Conservation (phyloP, 2,888 invertebrate species). For the Cabera pusaria region DNA sequence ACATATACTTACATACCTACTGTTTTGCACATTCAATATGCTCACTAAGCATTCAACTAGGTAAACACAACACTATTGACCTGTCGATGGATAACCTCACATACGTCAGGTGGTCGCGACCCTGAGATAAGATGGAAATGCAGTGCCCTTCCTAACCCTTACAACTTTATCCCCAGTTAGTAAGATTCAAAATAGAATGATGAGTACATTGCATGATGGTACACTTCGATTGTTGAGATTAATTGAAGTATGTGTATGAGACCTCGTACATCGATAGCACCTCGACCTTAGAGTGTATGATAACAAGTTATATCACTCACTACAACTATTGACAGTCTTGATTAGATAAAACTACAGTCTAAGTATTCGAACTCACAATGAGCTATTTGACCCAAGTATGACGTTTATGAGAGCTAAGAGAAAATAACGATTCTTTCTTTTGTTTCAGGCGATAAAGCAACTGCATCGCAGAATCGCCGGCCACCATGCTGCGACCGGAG, state of each 20-base stretch:
- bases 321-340: neutral
- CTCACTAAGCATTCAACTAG: too few relatives aligned
- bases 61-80: slow-evolving; percentile 3
- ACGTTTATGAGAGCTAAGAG: too few relatives aligned
- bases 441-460: slow-evolving; percentile 67
- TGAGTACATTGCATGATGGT: too few relatives aligned
- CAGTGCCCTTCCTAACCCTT: neutral
- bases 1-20: too few relatives aligned
- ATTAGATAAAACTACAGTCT: too few relatives aligned
- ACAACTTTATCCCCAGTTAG: slow-evolving; percentile 1
- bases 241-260: neutral
- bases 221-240: neutral
- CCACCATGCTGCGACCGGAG: slow-evolving; percentile 77
- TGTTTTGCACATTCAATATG: too few relatives aligned
- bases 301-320: neutral
- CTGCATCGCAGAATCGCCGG: slow-evolving; percentile 61
- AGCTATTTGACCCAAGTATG: too few relatives aligned
- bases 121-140: slow-evolving; percentile 1
- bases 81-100: slow-evolving; percentile 11
- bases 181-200: too few relatives aligned
- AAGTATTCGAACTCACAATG: too few relatives aligned
- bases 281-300: slow-evolving; percentile 1
- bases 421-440: slow-evolving; percentile 35
- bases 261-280: slow-evolving; percentile 3
- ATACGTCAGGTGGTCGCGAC: slow-evolving; percentile 1